phyloP scores from a whole-genome alignment of 2,797 vertebrate genomes.

The Poeciliopsis paucimaculata region DNA sequence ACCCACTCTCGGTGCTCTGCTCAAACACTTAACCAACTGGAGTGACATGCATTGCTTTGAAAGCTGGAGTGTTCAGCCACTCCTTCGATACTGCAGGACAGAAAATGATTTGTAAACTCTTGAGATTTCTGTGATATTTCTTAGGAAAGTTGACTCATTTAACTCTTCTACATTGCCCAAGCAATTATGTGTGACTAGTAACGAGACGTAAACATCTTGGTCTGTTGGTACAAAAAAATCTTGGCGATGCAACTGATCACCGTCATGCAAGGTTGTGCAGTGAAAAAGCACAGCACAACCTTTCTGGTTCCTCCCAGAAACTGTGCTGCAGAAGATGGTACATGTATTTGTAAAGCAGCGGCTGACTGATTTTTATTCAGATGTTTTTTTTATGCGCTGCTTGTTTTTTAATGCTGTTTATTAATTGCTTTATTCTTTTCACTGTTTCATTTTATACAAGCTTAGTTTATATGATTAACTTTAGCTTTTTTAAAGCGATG shows the following conservation, averaged over 20 bases:
- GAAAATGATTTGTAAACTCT: slow-evolving; percentile 37
- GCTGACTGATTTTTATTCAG: background rate
- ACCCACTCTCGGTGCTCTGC: slow-evolving; percentile 22
- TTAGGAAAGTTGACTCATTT: background rate
- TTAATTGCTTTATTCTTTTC: background rate
- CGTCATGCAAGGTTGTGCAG: no score
- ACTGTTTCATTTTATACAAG: background rate
- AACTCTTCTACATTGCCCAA: background rate
- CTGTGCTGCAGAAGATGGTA: background rate
- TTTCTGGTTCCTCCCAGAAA: background rate
- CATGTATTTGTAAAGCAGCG: background rate
- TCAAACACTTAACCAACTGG: slow-evolving; percentile 39
- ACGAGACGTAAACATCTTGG: no score
- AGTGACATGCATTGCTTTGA: slow-evolving; percentile 42
- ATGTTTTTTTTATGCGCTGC: background rate
- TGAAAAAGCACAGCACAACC: no score
- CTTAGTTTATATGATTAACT: background rate
- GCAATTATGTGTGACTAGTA: no score
- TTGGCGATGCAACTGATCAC: no score
- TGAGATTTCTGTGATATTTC: slow-evolving; percentile 34
- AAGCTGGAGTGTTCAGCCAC: slow-evolving; percentile 33
- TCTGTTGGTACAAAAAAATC: no score
- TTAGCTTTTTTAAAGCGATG: background rate
- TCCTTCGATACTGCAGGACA: slow-evolving; percentile 45
- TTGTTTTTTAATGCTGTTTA: background rate